Evolutionary conservation across 2,797 vertebrate genomes (phyloP), one percentile per base, ranked within the genome.

Genomic region (Catamblyrhynchus diadema): DNA sequence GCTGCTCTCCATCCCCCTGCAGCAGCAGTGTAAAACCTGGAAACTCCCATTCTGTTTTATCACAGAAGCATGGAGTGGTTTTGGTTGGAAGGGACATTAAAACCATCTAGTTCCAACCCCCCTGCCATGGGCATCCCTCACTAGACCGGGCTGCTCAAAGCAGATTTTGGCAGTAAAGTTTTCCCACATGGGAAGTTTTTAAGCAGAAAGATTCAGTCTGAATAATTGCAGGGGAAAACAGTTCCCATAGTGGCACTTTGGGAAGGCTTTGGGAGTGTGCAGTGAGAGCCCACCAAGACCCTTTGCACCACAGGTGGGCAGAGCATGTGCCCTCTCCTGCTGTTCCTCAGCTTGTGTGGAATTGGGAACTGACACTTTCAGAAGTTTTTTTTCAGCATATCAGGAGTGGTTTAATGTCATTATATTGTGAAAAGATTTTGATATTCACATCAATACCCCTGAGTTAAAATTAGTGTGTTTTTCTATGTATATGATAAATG

Each of bases 41-140:
- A 21, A 84, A 8, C 0, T 1, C n/a, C 44, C 0, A 0, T 12
- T 74, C 30, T 62, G 0, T 24, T 79, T 69, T 14, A 21, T 23
- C 41, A 32, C 2, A 8, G 50, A 54, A 12, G 10, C 5, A 5
- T 19, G 16, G 32, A 12, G 19, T 15, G 42, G 20, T 25, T 70
- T 48, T 5, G 54, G 10, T 10, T 57, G 37, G 28, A 30, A 50
- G 37, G 14, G 42, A 6, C 17, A 30, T 25, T 44, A 39, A 24
- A 69, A 17, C 19, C 56, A 44, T 3, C 23, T 18, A 9, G 7
- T 13, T 42, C 56, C 35, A 28, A 2, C 1, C 4, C 8, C 32
- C 4, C 20, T 56, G 23, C 20, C 16, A 8, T 5, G 28, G n/a
- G 20, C 23, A 30, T 8, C 41, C n/a, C 28, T 41, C 42, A 11